Percentiles rank a stretch among this genome's conserved stretches.
Conservation (phyloP, 1,140 invertebrate genomes). For the Diorhabda carinulata region DNA sequence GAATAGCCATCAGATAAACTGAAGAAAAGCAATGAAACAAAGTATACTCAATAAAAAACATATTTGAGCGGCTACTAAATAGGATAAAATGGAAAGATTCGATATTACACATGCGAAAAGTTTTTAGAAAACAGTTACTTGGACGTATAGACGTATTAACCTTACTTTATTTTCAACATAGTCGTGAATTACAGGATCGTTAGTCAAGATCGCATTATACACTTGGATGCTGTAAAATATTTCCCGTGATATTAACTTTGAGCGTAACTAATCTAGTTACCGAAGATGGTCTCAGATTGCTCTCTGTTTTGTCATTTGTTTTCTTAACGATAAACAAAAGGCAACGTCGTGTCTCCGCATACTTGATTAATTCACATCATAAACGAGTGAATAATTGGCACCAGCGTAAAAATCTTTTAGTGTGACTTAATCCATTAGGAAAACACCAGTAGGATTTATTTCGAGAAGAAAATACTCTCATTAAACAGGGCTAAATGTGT, state of each 20-base stretch:
- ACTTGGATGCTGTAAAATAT: slow-evolving; percentile 14
- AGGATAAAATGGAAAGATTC: no score
- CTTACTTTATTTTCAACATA: no score
- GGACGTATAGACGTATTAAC: no score
- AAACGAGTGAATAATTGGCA: slow-evolving; percentile 14
- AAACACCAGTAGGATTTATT: not conserved
- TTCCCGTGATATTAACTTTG: slow-evolving; percentile 13
- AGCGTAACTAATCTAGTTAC: slow-evolving; percentile 22
- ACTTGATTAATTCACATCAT: slow-evolving; percentile 14
- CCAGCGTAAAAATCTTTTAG: not conserved
- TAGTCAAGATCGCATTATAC: slow-evolving; percentile 5
- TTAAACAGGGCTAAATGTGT: no score
- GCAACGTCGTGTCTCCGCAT: not conserved
- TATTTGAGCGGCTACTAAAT: no score
- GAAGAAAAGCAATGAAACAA: no score
- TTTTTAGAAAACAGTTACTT: no score
- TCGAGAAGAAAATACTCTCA: not conserved
- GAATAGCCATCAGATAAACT: no score
- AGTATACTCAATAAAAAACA: no score
- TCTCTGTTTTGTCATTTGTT: slow-evolving; percentile 18
- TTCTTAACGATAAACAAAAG: slow-evolving; percentile 12
- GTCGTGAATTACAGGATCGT: not conserved
- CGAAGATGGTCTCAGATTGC: slow-evolving; percentile 11
- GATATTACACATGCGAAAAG: no score
- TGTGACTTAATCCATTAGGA: not conserved